A percentile compares a stretch with the other conserved stretches of the same genome.
These are phyloP conservation scores for Carlito syrichta DNA, from an alignment of 2,113 vertebrate genomes.

Conservation along the genomic window DNA sequence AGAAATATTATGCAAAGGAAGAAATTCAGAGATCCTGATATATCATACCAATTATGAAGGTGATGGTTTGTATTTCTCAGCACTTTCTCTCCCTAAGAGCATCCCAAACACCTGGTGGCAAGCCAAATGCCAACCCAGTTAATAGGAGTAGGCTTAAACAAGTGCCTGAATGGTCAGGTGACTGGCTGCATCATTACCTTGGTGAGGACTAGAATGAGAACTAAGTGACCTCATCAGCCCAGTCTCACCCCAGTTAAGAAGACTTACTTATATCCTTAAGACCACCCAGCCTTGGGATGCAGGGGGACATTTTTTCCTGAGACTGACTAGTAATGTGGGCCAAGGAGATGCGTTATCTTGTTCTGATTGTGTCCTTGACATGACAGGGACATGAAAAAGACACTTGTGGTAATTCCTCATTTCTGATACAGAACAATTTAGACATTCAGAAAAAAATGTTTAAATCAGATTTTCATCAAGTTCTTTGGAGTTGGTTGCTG, in stretches of 20 bases:
- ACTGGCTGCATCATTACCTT: not conserved
- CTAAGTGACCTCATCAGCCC: not conserved
- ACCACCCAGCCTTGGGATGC: not conserved
- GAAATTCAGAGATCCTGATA: not conserved
- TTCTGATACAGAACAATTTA: not conserved
- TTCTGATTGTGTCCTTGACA: not conserved
- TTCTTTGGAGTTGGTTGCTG: not conserved
- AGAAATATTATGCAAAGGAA: not conserved
- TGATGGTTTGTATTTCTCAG: not conserved
- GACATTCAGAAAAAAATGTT: not conserved
- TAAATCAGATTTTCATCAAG: not conserved
- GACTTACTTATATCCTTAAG: not conserved
- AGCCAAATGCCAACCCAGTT: not conserved
- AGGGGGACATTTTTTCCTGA: not conserved
- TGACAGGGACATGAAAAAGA: not conserved
- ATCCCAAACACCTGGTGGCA: not conserved
- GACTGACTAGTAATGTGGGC: too few species aligned
- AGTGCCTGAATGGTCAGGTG: not conserved
- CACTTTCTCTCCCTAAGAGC: not conserved
- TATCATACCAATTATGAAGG: not conserved
- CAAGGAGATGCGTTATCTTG: fast-evolving
- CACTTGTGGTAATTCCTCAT: not conserved
- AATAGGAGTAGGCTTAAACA: not conserved
- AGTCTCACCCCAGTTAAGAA: not conserved
- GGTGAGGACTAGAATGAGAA: not conserved